Conservation (phyloP, 2,113 vertebrate genomes). For the Psephotus haematonotus region DNA sequence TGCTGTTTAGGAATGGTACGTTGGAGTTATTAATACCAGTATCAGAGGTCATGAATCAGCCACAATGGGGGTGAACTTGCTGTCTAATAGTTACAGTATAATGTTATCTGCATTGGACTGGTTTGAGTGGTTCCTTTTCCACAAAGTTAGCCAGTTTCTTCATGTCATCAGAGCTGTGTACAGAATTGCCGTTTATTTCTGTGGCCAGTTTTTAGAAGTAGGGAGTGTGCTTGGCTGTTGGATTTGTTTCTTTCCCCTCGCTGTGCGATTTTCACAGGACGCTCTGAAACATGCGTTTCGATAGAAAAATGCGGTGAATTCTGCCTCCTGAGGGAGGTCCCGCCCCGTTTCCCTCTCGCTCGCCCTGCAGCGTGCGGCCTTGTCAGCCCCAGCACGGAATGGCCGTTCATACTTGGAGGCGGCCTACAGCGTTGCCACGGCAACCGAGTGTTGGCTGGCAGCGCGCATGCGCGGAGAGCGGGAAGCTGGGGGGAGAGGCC, state of each 20-base stretch:
- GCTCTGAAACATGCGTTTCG: neutral
- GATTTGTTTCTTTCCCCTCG: neutral
- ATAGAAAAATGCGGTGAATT: neutral
- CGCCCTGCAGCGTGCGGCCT: constrained; percentile 50
- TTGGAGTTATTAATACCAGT: neutral
- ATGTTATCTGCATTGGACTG: neutral
- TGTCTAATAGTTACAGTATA: fast-evolving
- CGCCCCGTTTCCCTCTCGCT: constrained; percentile 23
- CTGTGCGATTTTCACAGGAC: neutral
- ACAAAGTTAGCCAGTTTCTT: neutral
- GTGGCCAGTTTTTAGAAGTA: neutral
- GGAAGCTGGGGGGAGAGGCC: neutral
- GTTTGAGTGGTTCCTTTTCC: neutral
- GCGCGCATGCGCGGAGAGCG: constrained; percentile 64
- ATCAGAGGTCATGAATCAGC: neutral
- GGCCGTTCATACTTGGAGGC: constrained; percentile 77
- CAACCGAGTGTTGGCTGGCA: constrained; percentile 76
- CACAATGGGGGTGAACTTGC: neutral
- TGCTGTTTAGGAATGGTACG: neutral
- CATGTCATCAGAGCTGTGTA: fast-evolving
- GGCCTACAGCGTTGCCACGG: constrained; percentile 82
- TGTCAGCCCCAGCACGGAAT: constrained; percentile 73
- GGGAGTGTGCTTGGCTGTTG: neutral
- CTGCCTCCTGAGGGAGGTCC: neutral
- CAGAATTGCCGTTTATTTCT: neutral